phyloP scores from a whole-genome alignment of 2,113 vertebrate genomes.

The Philantomba maxwellii region DNA sequence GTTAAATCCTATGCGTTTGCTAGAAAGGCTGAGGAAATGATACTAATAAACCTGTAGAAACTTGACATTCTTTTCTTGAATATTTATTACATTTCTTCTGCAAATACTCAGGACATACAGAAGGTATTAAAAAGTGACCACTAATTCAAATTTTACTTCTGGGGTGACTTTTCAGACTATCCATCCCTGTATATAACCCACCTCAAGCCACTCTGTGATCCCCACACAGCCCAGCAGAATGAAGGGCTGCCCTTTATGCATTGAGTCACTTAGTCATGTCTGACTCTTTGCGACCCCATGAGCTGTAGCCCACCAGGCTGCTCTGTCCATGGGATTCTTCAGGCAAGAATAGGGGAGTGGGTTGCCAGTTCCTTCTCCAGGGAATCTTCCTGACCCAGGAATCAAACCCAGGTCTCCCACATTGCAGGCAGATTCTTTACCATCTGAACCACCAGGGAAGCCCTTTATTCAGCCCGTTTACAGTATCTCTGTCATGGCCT shows the following conservation, averaged over 20 bases:
- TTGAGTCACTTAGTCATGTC: neutral
- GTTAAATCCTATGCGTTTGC: neutral
- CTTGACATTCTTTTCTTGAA: neutral
- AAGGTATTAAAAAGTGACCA: neutral
- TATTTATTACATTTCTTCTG: neutral
- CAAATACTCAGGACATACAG: neutral
- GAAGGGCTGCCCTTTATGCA: neutral
- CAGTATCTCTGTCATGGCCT: neutral
- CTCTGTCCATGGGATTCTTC: neutral
- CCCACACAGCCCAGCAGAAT: neutral
- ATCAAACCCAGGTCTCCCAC: neutral
- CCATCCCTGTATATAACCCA: neutral
- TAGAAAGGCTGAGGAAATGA: neutral
- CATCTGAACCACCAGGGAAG: neutral
- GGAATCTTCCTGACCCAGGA: neutral
- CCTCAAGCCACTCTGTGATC: neutral
- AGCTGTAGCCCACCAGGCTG: neutral
- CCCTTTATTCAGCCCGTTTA: neutral
- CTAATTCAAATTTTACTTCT: neutral
- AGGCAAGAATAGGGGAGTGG: neutral
- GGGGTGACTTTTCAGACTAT: neutral
- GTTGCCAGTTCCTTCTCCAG: neutral
- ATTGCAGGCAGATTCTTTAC: neutral
- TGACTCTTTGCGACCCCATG: neutral
- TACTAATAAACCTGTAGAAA: neutral